Base-by-base conservation (phyloP, 2,888 invertebrate genomes). In the Heliconius charithonia region DNA sequence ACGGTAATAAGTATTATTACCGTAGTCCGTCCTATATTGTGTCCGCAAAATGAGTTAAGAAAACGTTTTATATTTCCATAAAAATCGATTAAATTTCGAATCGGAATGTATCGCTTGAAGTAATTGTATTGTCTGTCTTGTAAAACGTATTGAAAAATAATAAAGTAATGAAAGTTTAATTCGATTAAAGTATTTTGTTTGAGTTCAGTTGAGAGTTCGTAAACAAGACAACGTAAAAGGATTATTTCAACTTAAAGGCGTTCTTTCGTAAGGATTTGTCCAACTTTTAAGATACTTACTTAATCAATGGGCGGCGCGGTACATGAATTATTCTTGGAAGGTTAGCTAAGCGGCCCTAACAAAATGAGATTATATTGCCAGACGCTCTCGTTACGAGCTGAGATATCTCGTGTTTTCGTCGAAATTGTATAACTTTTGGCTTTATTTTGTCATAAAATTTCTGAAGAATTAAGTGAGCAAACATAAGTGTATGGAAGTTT, bases 341-440 rank as follows among this genome's bases (percentile, higher is more conserved):
- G 66, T 72, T 72, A 45, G 71, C 76, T 76, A 73, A 79, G 66
- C 45, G 62, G 73, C 77, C 77, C 65, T 69, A 74, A 78, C 75
- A 67, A 79, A 85, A 87, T 85, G 83, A 82, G 83, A 86, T 85
- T 81, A 85, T 84, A 82, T 84, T 81, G 76, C 80, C 75, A 80
- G 83, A 77, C 45, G 66, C 82, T 73, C 81, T 80, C 82, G 82
- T 81, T 81, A 83, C 83, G 76, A 80, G 78, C 81, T 81, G 78
- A 83, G 81, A 82, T 82, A 81, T 78, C 77, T 72, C 62, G 59
- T 66, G 72, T 66, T 59, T 66, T 77, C 75, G 78, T 59, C 67
- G 77, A 76, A 73, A 79, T 78, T 81, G 74, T 74, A 67, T 75
- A 77, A 77, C 27, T 77, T 77, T 73, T 66, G 41, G 77, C 66